Base-by-base conservation (phyloP, 1,140 invertebrate species). In the Hycleus phaleratus region DNA sequence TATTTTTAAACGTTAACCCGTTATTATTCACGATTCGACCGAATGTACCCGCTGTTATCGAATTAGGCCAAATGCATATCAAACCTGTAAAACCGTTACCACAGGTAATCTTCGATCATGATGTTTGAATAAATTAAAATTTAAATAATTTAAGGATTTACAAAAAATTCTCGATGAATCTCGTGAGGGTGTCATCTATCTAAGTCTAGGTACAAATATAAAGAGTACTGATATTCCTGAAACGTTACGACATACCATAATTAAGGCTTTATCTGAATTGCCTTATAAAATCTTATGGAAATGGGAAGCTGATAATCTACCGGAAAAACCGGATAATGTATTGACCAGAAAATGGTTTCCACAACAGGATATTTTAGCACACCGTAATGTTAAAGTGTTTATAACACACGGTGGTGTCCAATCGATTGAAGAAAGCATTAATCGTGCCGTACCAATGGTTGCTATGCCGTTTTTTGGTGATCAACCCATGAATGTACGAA, bases 331-430 rank as follows among this genome's bases (percentile, higher is more conserved):
- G 0, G 63, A 73, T 0, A 88, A 89, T 73, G 73, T 90, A 0
- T 73, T 80, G 49, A 68, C 83, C 1, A 75, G 73, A 18, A 80
- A 80, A 46, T 89, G 87, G 86, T 66, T 86, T 3, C 86, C 85
- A 0, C 86, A 90, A 65, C 82, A 81, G 50, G 84, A 85, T 65
- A 75, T 87, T 58, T 68, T 87, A 75, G 75, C 60, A 7, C 77
- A 81, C 64, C 62, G 56, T 8, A 71, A 73, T 58, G 58, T 68
- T 6, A 63, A 63, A 55, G 10, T 69, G 0, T 80, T 81, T 58
- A 67, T 80, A 4, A 74, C 73, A 10, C 79, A 80, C 62, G 78
- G 78, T 53, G 79, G 79, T 11, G 62, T 74, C 10, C 73, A 78
- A 40, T 78, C 78, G 10, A 65, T 71, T 10, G 75, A 74, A 46